Base-by-base conservation (phyloP, 2,797 vertebrate genomes). In the Morelia viridis region DNA sequence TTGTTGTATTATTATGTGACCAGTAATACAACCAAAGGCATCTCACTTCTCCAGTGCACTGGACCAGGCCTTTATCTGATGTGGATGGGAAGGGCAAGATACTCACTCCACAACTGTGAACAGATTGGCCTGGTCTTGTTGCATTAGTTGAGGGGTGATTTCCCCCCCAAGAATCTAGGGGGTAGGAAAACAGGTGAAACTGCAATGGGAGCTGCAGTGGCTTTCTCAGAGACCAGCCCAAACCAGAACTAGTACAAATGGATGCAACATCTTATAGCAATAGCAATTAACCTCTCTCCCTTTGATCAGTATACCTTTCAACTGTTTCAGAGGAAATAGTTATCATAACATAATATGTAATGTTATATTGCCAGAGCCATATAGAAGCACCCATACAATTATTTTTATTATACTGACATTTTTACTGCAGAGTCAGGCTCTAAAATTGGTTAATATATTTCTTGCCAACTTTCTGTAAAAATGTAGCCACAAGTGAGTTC, bases 1-100 rank as follows among this genome's bases (percentile, higher is more conserved):
- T 87, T 90, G 56, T 50, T 87, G 58, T 87, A 56, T 60, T 83
- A 83, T 92, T 88, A 58, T 84, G 89, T 64, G 68, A 80, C 12
- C 68, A 90, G 58, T 60, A 64, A 87, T 50, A 88, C 64, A 90
- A 28, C 50, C 68, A 41, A 88, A 57, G 19, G 57, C 58, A 90
- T 90, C 83, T 90, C 60, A 90, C 60, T n/a, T 83, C 90, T 61
- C 26, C 58, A 83, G 4, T 56, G 11, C 2, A 57, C 50, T 90
- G 24, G 57, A 41, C 41, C n/a, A 35, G 6, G 2, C 22, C 5
- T 5, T 61, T 24, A 41, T 41, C 7, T 46, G 50, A 87, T 53
- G 8, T 57, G n/a, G 12, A 86, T 56, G 53, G 62, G 6, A 91
- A n/a, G n/a, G 41, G 26, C 26, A 58, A 65, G 15, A 3, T 7